Evolutionary conservation across 2,888 invertebrate genomes (phyloP).

Genomic region (Morpho deidamia): DNA sequence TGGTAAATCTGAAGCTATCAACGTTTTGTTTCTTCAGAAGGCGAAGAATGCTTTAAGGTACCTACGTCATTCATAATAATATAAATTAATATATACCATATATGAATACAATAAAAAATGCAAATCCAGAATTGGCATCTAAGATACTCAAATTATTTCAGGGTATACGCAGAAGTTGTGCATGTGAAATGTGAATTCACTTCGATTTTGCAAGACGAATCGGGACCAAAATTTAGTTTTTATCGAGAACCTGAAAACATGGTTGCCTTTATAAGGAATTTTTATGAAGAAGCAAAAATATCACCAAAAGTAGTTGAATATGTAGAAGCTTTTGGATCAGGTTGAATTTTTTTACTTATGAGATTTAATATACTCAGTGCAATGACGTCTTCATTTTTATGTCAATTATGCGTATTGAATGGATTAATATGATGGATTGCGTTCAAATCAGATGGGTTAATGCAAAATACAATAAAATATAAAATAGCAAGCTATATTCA

Average conservation of each 20-base stretch:
- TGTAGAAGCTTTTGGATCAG: conserved; percentile 91
- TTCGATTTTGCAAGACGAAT: conserved; percentile 58
- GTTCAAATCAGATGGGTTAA: no score
- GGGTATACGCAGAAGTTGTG: conserved; percentile 43
- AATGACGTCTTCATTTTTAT: no score
- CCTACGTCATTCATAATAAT: no score
- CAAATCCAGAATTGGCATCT: no score
- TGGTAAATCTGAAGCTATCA: conserved; percentile 85
- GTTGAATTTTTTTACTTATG: conserved; percentile 37
- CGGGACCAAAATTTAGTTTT: conserved; percentile 70
- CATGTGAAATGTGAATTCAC: conserved; percentile 84
- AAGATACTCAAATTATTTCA: conserved; percentile 42
- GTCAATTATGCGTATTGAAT: no score
- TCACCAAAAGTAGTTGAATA: conserved; percentile 83
- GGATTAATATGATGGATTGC: no score
- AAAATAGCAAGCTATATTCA: no score
- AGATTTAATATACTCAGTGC: no score
- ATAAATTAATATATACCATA: no score
- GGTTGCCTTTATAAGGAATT: conserved; percentile 67
- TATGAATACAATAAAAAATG: no score
- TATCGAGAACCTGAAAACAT: conserved; percentile 72
- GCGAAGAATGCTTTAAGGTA: conserved; percentile 70
- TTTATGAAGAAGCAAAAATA: conserved; percentile 80
- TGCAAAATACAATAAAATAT: no score
- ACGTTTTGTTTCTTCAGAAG: conserved; percentile 42